Percentiles rank a stretch among this genome's conserved stretches.
Evolutionary conservation across 92 coral and sea anemone genomes (phyloP).

Genomic region (Epizoanthus stellaris): DNA sequence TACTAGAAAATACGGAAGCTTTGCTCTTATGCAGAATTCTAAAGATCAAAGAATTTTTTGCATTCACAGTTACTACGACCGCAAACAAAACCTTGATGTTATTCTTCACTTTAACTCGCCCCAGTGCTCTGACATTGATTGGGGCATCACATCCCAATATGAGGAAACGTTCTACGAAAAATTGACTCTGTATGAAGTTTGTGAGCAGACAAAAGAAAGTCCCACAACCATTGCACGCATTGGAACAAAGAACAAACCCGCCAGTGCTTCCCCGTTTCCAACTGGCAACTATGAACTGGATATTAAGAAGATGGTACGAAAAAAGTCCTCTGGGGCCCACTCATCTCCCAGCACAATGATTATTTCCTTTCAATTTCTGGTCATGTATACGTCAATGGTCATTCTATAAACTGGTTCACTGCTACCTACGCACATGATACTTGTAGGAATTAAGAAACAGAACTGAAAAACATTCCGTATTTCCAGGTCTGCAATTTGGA

Average conservation of each 20-base stretch:
- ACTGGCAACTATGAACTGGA: neutral
- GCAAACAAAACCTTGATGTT: constrained; percentile 38
- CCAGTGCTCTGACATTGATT: constrained; percentile 83
- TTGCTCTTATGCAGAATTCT: constrained; percentile 18
- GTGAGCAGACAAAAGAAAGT: neutral
- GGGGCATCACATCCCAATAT: constrained; percentile 29
- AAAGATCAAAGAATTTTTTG: neutral
- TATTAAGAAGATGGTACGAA: neutral
- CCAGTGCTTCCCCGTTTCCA: neutral
- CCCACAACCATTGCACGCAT: neutral
- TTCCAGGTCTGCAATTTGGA: too few relatives aligned
- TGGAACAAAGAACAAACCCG: neutral
- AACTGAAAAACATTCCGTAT: too few relatives aligned
- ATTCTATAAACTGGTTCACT: neutral
- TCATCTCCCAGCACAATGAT: too few relatives aligned
- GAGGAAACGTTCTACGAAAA: constrained; percentile 1
- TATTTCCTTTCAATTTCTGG: too few relatives aligned
- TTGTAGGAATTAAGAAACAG: too few relatives aligned
- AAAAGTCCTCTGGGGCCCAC: too few relatives aligned
- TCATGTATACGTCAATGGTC: too few relatives aligned
- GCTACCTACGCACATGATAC: too few relatives aligned
- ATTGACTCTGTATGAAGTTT: constrained; percentile 14
- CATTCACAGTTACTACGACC: constrained; percentile 19
- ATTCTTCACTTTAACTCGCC: constrained; percentile 69
- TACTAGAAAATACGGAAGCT: neutral